Evolutionary conservation across 2,888 invertebrate species (phyloP).

Genomic region (Harpalus rufipes): DNA sequence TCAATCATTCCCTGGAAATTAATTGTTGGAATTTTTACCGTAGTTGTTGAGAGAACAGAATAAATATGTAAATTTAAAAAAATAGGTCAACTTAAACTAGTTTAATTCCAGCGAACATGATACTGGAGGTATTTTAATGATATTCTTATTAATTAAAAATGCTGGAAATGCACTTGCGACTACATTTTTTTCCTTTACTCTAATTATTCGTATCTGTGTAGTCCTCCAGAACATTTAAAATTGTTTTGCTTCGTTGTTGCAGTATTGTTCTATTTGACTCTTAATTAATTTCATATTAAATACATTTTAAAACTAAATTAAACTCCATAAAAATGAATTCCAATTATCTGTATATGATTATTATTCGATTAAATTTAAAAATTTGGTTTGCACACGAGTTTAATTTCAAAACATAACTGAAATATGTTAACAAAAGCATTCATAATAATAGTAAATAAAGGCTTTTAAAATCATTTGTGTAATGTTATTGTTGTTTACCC

Average conservation of each 20-base stretch:
- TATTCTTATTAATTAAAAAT: conserved; percentile 48
- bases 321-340: neutral
- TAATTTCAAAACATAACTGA: neutral
- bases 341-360: neutral
- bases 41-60: conserved; percentile 9
- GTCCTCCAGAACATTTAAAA: neutral
- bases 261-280: neutral
- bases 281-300: neutral
- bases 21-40: conserved; percentile 29
- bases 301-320: neutral
- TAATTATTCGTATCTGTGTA: conserved; percentile 11
- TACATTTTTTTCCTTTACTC: conserved; percentile 6
- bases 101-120: neutral
- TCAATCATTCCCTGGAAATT: conserved; percentile 26
- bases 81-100: conserved; percentile 46
- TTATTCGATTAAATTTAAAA: neutral
- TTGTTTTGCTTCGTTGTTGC: neutral
- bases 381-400: neutral
- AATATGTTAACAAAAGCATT: neutral
- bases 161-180: conserved; percentile 19
- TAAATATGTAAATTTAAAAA: conserved; percentile 29
- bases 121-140: conserved; percentile 43
- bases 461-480: neutral
- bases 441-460: neutral
- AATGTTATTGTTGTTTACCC: neutral